phyloP scores from a whole-genome alignment of 2,113 vertebrate species.

The Salvelinus alpinus region DNA sequence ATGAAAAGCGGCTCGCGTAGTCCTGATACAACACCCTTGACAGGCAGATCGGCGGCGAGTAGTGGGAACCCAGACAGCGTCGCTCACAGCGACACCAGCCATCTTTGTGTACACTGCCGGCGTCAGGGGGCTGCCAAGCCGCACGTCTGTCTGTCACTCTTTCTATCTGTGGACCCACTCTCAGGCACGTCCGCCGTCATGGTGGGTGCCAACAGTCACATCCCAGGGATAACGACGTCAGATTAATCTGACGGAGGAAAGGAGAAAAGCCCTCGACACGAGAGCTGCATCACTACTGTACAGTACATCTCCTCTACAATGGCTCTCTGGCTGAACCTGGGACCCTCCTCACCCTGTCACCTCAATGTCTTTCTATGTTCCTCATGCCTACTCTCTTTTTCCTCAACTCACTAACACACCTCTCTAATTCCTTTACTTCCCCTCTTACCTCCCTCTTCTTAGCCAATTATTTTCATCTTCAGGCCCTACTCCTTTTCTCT shows the following conservation, averaged over 20 bases:
- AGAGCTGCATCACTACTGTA: neutral
- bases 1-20: slow-evolving; percentile 45
- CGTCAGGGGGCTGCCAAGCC: neutral
- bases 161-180: slow-evolving; percentile 15
- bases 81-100: slow-evolving; percentile 45
- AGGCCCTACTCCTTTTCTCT: neutral
- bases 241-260: neutral
- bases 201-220: neutral
- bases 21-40: slow-evolving; percentile 48
- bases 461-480: neutral
- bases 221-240: neutral
- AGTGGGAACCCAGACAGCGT: slow-evolving; percentile 27
- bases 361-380: no score
- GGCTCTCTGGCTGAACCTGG: neutral
- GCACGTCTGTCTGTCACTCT: slow-evolving; percentile 27
- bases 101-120: slow-evolving; percentile 6
- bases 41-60: slow-evolving; percentile 33
- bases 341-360: neutral
- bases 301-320: neutral
- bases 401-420: neutral
- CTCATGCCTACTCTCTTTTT: neutral
- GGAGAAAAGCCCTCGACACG: neutral
- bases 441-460: no score
- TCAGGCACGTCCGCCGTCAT: neutral
- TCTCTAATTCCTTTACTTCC: neutral